Percentiles rank a stretch among this genome's conserved stretches.
Conservation (phyloP, 1,140 invertebrate genomes). For the Polypedilum pembai region DNA sequence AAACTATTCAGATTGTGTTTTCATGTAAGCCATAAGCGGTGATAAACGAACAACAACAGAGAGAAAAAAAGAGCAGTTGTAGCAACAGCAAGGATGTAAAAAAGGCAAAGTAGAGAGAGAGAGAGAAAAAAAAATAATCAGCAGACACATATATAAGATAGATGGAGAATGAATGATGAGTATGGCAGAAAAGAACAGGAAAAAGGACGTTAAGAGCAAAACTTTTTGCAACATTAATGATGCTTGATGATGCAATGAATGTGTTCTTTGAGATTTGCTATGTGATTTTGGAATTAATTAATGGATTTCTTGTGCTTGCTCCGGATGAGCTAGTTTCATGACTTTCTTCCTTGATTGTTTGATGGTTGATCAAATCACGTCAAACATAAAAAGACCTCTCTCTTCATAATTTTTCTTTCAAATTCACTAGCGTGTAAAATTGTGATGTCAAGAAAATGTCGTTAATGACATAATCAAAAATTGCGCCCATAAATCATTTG, state of each 20-base stretch:
- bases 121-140: not conserved
- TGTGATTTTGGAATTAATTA: conserved; percentile 18
- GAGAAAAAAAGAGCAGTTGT: not conserved
- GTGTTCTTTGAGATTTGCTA: not conserved
- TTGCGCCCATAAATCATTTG: too few species aligned
- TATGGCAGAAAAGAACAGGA: not conserved
- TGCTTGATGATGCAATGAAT: conserved; percentile 11
- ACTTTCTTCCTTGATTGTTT: not conserved
- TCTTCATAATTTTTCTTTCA: too few species aligned
- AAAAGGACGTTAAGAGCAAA: not conserved
- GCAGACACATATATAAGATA: not conserved
- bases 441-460: too few species aligned
- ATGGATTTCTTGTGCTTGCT: not conserved
- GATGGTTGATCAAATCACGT: not conserved
- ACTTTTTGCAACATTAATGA: not conserved
- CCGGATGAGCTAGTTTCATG: not conserved
- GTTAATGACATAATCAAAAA: too few species aligned
- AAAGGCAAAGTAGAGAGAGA: not conserved
- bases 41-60: not conserved
- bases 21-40: conserved; percentile 10
- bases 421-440: too few species aligned
- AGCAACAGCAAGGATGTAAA: not conserved
- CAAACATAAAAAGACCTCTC: not conserved
- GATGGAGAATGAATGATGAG: not conserved
- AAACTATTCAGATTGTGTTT: conserved; percentile 18